Percentiles rank a stretch among this genome's conserved stretches.
phyloP scores from a whole-genome alignment of 2,113 vertebrate genomes.

The Rutilus rutilus region DNA sequence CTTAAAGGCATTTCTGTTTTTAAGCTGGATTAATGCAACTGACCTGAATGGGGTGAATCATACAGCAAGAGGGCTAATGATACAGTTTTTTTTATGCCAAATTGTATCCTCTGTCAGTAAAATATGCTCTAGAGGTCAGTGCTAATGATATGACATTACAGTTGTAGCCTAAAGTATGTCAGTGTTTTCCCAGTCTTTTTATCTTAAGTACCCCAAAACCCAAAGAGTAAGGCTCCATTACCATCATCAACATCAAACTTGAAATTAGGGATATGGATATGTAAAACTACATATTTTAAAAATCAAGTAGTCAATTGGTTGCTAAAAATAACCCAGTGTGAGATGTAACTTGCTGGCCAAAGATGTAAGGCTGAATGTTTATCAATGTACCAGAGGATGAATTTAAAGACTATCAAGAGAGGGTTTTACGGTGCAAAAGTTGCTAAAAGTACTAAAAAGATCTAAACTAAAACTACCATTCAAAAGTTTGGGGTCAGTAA shows the following conservation, averaged over 20 bases:
- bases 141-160: constrained; percentile 28
- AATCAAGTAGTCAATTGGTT: not conserved
- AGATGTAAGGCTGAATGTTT: not conserved
- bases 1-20: constrained; percentile 38
- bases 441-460: not conserved
- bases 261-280: not conserved
- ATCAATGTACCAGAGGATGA: not conserved
- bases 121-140: not conserved
- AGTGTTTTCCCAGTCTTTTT: not conserved
- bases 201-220: not conserved
- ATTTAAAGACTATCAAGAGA: not conserved
- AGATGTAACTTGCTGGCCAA: not conserved
- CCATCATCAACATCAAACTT: not conserved
- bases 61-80: constrained; percentile 56
- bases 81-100: constrained; percentile 42
- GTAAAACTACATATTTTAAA: not conserved
- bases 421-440: not conserved
- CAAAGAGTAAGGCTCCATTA: not conserved
- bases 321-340: too few species aligned
- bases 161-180: not conserved
- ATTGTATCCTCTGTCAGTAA: not conserved
- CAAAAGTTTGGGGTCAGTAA: not conserved
- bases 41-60: constrained; percentile 50
- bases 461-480: not conserved
- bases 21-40: constrained; percentile 56